Evolutionary conservation across 1,140 invertebrate genomes (phyloP).

Genomic region (Philopotamus ludificatus): DNA sequence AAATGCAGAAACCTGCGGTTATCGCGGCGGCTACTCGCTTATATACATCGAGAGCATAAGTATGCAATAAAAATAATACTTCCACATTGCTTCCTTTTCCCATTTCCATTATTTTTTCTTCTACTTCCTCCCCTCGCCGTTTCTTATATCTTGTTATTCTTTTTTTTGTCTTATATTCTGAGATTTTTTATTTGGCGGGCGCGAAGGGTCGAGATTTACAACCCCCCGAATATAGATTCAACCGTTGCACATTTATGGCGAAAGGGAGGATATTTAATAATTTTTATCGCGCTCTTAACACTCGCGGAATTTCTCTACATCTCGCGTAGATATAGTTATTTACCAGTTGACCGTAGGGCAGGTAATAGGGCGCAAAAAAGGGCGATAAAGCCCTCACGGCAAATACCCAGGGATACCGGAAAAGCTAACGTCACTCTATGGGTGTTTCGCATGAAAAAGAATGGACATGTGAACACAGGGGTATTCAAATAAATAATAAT

Average conservation of each 20-base stretch:
- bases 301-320: too few species aligned
- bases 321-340: too few species aligned
- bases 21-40: conserved; percentile 35
- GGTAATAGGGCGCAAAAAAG: not conserved
- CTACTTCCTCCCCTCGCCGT: conserved; percentile 34
- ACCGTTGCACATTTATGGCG: too few species aligned
- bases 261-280: too few species aligned
- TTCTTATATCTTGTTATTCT: conserved; percentile 28
- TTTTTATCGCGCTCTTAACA: too few species aligned
- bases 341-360: not conserved
- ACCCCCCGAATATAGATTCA: not conserved
- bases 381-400: too few species aligned
- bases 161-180: conserved; percentile 39
- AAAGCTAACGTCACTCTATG: too few species aligned
- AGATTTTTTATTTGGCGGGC: conserved; percentile 37
- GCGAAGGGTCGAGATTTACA: not conserved
- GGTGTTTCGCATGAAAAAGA: too few species aligned
- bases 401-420: too few species aligned
- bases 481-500: too few species aligned
- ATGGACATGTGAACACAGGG: too few species aligned
- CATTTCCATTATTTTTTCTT: conserved; percentile 42
- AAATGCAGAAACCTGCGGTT: conserved; percentile 28
- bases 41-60: conserved; percentile 35
- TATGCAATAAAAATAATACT: conserved; percentile 42
- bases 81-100: conserved; percentile 42